phyloP scores from a whole-genome alignment of 2,113 vertebrate genomes.

The Elgaria multicarinata region DNA sequence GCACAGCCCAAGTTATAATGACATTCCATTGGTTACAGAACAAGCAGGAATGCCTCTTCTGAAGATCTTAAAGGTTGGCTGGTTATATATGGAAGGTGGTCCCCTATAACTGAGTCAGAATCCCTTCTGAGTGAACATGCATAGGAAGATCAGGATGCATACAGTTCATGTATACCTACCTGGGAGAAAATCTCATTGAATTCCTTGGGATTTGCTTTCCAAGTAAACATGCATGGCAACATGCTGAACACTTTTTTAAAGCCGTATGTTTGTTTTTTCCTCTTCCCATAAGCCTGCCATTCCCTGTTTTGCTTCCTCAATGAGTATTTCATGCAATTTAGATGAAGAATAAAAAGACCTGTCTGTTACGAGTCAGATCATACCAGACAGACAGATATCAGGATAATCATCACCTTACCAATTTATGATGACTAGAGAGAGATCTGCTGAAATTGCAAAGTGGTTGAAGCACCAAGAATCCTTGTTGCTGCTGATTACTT shows the following conservation, averaged over 20 bases:
- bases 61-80: too few species aligned
- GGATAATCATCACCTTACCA: constrained; percentile 1
- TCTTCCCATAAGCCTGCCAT: background rate
- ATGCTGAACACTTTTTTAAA: background rate
- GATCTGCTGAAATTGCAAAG: constrained; percentile 1
- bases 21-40: too few species aligned
- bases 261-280: background rate
- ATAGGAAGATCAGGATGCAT: too few species aligned
- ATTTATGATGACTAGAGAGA: background rate
- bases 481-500: background rate
- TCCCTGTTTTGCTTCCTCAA: background rate
- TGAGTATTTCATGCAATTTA: constrained; percentile 12
- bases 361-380: background rate
- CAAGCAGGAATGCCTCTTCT: too few species aligned
- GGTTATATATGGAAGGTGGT: too few species aligned
- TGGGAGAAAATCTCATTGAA: too few species aligned
- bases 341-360: background rate
- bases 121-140: too few species aligned
- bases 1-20: too few species aligned
- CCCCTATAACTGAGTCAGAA: too few species aligned
- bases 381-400: background rate
- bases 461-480: background rate
- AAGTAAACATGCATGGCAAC: background rate
- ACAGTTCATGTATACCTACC: too few species aligned
- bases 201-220: too few species aligned